A percentile compares a stretch with the other conserved stretches of the same genome.
phyloP scores from a whole-genome alignment of 2,113 vertebrate genomes.

The Hippopotamus amphibius region DNA sequence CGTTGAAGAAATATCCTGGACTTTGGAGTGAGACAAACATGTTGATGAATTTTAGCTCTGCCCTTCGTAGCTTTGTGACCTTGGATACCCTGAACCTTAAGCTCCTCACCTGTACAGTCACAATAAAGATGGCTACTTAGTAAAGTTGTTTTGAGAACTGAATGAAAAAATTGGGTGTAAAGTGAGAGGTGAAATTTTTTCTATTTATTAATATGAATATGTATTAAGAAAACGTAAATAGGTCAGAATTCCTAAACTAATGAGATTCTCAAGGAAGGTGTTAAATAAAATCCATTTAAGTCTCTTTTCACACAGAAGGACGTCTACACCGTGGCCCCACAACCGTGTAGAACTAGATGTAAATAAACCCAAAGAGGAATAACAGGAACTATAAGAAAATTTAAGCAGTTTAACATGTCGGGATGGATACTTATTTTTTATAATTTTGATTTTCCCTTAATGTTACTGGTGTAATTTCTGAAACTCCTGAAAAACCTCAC shows the following conservation, averaged over 20 bases:
- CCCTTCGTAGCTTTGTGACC: background rate
- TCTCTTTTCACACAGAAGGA: background rate
- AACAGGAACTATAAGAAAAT: background rate
- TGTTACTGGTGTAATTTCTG: background rate
- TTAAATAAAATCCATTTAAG: background rate
- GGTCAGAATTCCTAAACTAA: background rate
- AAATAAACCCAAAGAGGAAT: background rate
- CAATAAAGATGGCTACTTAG: background rate
- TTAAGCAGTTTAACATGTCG: background rate
- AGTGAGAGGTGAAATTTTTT: background rate
- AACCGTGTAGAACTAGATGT: background rate
- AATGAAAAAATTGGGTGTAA: background rate
- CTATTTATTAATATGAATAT: background rate
- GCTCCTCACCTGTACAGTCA: background rate
- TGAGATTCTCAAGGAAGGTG: background rate
- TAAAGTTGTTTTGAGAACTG: background rate
- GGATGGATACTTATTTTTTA: background rate
- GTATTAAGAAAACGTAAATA: conserved; percentile 1
- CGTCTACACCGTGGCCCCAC: background rate
- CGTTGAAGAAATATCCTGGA: background rate
- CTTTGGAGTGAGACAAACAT: background rate
- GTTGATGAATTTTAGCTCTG: background rate
- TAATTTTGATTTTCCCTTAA: conserved; percentile 23
- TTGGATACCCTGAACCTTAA: background rate
- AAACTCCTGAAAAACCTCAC: background rate